Base-by-base conservation (phyloP, 1,140 invertebrate species). In the Meloidogyne chitwoodi region DNA sequence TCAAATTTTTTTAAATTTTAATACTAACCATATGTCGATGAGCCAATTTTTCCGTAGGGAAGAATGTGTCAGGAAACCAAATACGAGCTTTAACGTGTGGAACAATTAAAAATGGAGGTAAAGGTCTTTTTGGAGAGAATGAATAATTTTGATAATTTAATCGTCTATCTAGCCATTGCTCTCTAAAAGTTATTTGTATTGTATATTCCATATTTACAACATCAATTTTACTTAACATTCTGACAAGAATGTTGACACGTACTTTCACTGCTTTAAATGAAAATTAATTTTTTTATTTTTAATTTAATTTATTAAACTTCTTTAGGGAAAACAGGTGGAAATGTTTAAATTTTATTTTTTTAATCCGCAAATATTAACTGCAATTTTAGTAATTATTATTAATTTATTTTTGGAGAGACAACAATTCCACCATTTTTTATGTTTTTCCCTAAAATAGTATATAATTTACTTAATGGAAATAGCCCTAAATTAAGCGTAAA, bases 61-160 rank as follows among this genome's bases (percentile, higher is more conserved):
- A 96, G 91, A 96, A 96, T 78, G 96, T 90, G 90, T 96, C 94
- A 16, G 94, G 94, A 93, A 95, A 95, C 93, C 93, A 95, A 5
- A 72, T 88, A 62, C 95, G 93, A 83, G 93, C 91, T 88, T 92
- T 92, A 14, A 93, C 92, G 88, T 96, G 93, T 16, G 94, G 96
- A 83, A 96, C 90, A 61, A 94, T 95, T 71, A 96, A 90, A 68
- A 84, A 82, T 31, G 77, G 72, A 27, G 80, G 80, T 19, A 68
- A 26, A 41, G 71, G 48, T 41, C n/a, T 22, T n/a, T 19, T 19
- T n/a, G 12, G 19, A n/a, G 48, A n/a, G 79, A 61, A 22, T 56
- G 38, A 48, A 91, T 91, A 81, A 92, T 92, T 89, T 94, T 93
- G 87, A 88, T 94, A 95, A 85, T 91, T 91, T 62, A 96, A 90